Base-by-base conservation (phyloP, 2,797 vertebrate genomes). In the Sebastes elongatus region DNA sequence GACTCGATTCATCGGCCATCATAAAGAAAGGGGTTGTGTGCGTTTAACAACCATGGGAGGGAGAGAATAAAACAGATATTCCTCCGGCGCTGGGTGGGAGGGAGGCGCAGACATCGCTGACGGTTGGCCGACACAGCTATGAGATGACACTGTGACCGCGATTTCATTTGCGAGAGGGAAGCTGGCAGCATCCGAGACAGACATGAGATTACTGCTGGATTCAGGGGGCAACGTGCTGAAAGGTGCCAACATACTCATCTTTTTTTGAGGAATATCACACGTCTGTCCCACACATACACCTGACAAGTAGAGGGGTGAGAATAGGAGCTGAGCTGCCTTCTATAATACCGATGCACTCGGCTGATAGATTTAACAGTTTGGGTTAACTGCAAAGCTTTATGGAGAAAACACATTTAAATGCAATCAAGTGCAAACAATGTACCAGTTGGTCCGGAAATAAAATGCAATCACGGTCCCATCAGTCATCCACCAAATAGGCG, bases 51-150 rank as follows among this genome's bases (percentile, higher is more conserved):
- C 64, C 66, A 78, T 67, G 53, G 64, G 53, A 85, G 71, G 73
- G 69, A 78, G 56, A 90, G 85, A 87, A 80, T 80, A 81, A 86
- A 87, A 84, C 66, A 61, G 85, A 91, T 89, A 90, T 78, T 78
- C 68, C 64, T 60, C 84, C 80, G 69, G 81, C 6, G 32, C 57
- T 14, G 75, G 83, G 78, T 81, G 74, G 76, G 86, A 86, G 87
- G 77, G 86, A 86, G 87, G 77, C 7, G 7, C 71, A 84, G 75
- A 71, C 71, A 46, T 86, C 2, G 18, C 60, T 80, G 73, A 86
- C 30, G 78, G 76, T 67, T 81, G 80, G 74, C 82, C 71, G 81
- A 74, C 55, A 72, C 63, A 56, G 76, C 86, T 13, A 57, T 49
- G 69, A 79, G 84, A 89, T 78, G 75, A 88, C 86, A 83, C 74